These are phyloP conservation scores for Calliphora vomitoria DNA, from an alignment of 2,888 invertebrate genomes.

Conservation along the genomic window DNA sequence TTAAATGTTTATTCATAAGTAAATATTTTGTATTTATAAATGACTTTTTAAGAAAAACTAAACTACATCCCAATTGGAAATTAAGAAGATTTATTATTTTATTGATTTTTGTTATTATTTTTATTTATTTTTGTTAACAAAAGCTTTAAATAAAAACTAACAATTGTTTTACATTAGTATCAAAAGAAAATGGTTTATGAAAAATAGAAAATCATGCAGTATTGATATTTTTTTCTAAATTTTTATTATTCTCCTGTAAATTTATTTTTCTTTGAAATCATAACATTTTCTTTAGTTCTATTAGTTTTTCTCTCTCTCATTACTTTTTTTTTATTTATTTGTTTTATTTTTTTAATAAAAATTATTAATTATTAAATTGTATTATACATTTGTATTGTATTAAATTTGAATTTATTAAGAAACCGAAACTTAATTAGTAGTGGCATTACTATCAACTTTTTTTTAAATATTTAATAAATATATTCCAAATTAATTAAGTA, in stretches of 20 bases:
- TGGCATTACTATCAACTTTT: background rate
- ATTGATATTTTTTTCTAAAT: too few species aligned
- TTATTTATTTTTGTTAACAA: background rate
- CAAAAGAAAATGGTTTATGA: too few species aligned
- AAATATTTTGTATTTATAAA: conserved; percentile 60
- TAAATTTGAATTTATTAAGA: conserved; percentile 46
- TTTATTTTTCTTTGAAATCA: too few species aligned
- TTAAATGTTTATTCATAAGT: conserved; percentile 63
- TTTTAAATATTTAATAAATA: background rate
- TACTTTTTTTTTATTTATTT: conserved; percentile 26
- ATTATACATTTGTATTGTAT: conserved; percentile 23
- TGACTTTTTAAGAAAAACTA: conserved; percentile 11
- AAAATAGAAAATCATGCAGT: too few species aligned
- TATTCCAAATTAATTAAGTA: background rate
- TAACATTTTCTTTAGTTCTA: background rate
- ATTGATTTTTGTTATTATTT: conserved; percentile 44
- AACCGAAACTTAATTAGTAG: background rate
- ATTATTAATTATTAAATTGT: conserved; percentile 15
- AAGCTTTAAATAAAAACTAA: background rate
- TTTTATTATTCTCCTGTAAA: too few species aligned
- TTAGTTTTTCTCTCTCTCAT: conserved; percentile 34
- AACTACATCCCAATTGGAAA: conserved; percentile 1
- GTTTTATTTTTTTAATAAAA: background rate
- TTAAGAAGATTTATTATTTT: conserved; percentile 30
- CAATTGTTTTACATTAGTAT: background rate